phyloP scores from a whole-genome alignment of 2,113 vertebrate genomes.

The Trematomus loennbergii region DNA sequence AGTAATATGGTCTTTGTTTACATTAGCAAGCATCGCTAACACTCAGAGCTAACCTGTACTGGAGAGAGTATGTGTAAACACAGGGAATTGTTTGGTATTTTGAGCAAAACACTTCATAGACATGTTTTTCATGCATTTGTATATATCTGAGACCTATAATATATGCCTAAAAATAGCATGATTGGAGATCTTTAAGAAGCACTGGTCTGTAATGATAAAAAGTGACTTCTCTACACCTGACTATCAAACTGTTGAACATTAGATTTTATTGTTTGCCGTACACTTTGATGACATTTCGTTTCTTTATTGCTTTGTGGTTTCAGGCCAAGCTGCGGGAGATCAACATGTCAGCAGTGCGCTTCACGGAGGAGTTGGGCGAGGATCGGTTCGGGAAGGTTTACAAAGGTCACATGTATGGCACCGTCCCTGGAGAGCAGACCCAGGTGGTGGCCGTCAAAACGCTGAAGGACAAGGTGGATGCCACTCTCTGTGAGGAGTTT shows the following conservation, averaged over 20 bases:
- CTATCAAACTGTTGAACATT: neutral
- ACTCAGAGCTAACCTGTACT: no score
- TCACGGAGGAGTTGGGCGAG: constrained; percentile 97
- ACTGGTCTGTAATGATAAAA: no score
- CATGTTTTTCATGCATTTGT: no score
- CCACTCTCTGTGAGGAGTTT: constrained; percentile 92
- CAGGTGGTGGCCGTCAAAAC: constrained; percentile 96
- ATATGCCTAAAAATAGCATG: no score
- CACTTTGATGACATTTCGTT: constrained; percentile 26
- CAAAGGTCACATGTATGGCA: constrained; percentile 94
- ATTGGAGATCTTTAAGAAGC: no score
- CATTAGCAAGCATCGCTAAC: no score
- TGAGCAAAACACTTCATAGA: no score
- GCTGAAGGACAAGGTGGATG: constrained; percentile 94
- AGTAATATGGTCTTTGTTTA: no score
- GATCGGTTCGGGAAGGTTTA: constrained; percentile 97
- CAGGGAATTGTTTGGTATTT: no score
- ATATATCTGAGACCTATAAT: no score
- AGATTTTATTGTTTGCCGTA: neutral
- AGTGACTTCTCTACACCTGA: no score
- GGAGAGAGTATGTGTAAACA: no score
- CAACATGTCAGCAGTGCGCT: constrained; percentile 91
- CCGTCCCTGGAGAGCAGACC: constrained; percentile 90
- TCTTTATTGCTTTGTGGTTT: constrained; percentile 26
- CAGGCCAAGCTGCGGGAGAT: constrained; percentile 95